A percentile compares a stretch with the other conserved stretches of the same genome.
Evolutionary conservation across 2,888 invertebrate species (phyloP).

Genomic region (Pseudococcus longispinus): DNA sequence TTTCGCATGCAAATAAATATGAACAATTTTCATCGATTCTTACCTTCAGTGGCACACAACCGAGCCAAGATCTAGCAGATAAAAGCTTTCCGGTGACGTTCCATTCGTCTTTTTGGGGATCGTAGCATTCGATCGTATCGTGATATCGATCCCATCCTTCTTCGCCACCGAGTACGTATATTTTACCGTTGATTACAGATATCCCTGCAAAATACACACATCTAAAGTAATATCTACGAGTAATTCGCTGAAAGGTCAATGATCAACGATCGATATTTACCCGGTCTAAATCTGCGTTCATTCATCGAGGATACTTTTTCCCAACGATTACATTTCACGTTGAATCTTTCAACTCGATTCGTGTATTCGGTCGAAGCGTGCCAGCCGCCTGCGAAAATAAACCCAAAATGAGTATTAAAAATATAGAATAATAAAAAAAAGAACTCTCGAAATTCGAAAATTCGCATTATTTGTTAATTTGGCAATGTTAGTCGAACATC

Average conservation of each 20-base stretch:
- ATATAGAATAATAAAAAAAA: background rate
- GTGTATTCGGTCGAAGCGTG: constrained; percentile 66
- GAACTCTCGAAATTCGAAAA: too few relatives aligned
- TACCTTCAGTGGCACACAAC: constrained; percentile 64
- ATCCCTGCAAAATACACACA: constrained; percentile 61
- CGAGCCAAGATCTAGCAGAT: constrained; percentile 65
- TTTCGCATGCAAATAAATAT: background rate
- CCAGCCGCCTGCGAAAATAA: constrained; percentile 64
- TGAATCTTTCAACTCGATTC: constrained; percentile 65
- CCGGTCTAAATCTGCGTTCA: constrained; percentile 65
- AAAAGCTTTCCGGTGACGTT: constrained; percentile 65
- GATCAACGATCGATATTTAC: constrained; percentile 58
- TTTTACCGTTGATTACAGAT: constrained; percentile 64
- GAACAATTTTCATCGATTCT: background rate
- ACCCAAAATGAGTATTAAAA: background rate
- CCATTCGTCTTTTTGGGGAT: constrained; percentile 63
- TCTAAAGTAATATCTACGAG: background rate
- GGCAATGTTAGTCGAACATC: too few relatives aligned
- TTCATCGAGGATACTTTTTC: constrained; percentile 63
- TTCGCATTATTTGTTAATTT: too few relatives aligned
- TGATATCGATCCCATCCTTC: constrained; percentile 67
- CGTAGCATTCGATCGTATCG: constrained; percentile 65
- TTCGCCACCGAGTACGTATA: constrained; percentile 66
- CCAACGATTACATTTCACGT: constrained; percentile 64
- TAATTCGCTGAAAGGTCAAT: too few relatives aligned